Conservation (phyloP, 2,888 invertebrate species). For the Synanthedon vespiformis region DNA sequence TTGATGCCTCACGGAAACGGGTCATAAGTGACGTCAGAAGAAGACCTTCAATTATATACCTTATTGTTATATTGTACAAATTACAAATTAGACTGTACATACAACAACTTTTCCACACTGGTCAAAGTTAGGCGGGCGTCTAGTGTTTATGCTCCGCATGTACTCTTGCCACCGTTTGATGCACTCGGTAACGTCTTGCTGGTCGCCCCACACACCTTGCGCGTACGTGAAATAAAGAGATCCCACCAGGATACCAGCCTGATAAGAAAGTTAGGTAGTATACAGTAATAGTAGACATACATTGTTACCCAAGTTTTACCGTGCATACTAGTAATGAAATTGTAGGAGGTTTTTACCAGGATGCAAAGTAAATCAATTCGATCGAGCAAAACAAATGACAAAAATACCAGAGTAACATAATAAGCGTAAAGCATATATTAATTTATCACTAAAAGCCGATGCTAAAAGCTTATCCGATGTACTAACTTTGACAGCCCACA, state of each 20-base stretch:
- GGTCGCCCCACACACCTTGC: constrained; percentile 63
- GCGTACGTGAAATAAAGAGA: constrained; percentile 55
- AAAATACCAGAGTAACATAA: constrained; percentile 13
- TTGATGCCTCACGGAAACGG: neutral
- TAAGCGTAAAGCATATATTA: constrained; percentile 3
- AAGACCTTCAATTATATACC: neutral
- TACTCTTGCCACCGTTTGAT: constrained; percentile 56
- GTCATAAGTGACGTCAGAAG: neutral
- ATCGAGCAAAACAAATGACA: constrained; percentile 14
- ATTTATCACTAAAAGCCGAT: neutral
- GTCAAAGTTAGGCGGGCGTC: constrained; percentile 53
- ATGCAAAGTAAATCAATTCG: constrained; percentile 6
- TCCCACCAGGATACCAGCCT: constrained; percentile 59
- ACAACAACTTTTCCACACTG: constrained; percentile 51
- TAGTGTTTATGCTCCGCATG: constrained; percentile 47
- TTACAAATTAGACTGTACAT: constrained; percentile 16
- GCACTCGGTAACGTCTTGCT: constrained; percentile 54
- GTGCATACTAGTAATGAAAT: constrained; percentile 23
- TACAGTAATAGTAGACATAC: constrained; percentile 8
- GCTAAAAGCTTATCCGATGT: neutral
- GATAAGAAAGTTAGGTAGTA: constrained; percentile 11
- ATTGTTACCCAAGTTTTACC: constrained; percentile 33
- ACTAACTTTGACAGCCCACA: constrained; percentile 56
- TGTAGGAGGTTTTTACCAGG: constrained; percentile 26
- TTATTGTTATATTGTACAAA: neutral